phyloP scores from a whole-genome alignment of 2,113 vertebrate species.

The Lepus timidus region DNA sequence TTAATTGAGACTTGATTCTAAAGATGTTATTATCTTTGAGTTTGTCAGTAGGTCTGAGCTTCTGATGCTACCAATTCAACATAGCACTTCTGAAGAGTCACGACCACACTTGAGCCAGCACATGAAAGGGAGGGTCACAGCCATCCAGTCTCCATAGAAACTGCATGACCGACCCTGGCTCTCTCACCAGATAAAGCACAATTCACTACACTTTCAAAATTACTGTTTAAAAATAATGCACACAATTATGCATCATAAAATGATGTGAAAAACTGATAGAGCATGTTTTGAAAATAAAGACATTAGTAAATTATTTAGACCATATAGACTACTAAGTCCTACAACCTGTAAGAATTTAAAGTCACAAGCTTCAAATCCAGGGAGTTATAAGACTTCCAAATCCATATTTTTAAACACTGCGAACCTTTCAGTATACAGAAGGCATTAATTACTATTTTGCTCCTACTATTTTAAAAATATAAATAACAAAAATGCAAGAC shows the following conservation, averaged over 20 bases:
- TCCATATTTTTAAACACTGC: conserved; percentile 45
- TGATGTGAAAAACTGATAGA: conserved; percentile 41
- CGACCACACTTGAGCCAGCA: background rate
- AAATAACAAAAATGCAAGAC: conserved; percentile 44
- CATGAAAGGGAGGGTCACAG: conserved; percentile 36
- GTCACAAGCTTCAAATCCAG: conserved; percentile 14
- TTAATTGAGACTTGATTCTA: conserved; percentile 27
- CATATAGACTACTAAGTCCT: background rate
- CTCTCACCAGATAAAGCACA: conserved; percentile 11
- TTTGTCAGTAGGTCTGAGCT: conserved; percentile 12
- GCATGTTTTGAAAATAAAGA: conserved; percentile 52
- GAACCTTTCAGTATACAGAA: conserved; percentile 44
- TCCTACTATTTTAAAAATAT: conserved; percentile 44
- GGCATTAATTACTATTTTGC: background rate
- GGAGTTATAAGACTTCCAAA: background rate
- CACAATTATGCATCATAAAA: conserved; percentile 39
- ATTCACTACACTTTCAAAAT: conserved; percentile 28
- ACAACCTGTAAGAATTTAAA: conserved; percentile 23
- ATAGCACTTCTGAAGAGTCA: conserved; percentile 16
- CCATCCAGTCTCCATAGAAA: conserved; percentile 60
- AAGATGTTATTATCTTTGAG: conserved; percentile 9
- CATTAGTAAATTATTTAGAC: conserved; percentile 50
- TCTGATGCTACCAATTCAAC: conserved; percentile 6
- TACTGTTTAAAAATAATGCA: conserved; percentile 62
- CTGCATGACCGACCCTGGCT: background rate